These are phyloP conservation scores for Calliopum simillimum DNA, from an alignment of 2,888 invertebrate species.

Conservation along the genomic window DNA sequence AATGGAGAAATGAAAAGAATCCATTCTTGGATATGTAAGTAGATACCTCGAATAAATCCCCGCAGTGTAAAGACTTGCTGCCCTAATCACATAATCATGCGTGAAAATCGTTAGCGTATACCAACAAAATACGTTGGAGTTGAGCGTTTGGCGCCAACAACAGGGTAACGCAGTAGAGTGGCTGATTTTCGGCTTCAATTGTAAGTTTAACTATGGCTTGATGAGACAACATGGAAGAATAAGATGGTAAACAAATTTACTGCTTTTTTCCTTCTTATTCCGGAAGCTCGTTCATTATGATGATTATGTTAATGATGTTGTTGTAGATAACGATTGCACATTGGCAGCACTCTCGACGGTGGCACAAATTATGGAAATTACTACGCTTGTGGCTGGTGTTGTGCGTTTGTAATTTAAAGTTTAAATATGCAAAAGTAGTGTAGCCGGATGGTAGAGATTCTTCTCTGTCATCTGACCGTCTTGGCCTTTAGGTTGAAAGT, in stretches of 20 bases:
- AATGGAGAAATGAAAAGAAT: neutral
- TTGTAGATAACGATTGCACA: constrained; percentile 29
- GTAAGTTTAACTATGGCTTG: no score
- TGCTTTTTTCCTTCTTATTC: neutral
- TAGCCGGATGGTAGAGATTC: no score
- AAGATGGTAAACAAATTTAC: no score
- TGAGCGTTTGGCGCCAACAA: constrained; percentile 24
- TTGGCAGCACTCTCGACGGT: constrained; percentile 6
- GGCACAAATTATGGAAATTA: constrained; percentile 32
- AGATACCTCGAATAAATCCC: no score
- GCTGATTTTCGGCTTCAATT: no score
- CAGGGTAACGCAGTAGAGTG: neutral
- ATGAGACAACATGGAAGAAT: no score
- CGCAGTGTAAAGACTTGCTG: neutral
- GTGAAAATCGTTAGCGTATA: neutral
- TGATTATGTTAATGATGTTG: constrained; percentile 36
- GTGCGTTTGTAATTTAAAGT: neutral
- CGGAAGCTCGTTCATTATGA: constrained; percentile 15
- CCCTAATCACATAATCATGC: neutral
- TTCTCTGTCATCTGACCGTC: no score
- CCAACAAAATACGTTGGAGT: constrained; percentile 1
- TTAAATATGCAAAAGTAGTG: no score
- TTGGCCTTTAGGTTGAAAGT: no score
- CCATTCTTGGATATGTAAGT: no score
- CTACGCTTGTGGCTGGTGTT: neutral